Conservation (phyloP, 2,888 invertebrate species). For the Aplocera efformata region DNA sequence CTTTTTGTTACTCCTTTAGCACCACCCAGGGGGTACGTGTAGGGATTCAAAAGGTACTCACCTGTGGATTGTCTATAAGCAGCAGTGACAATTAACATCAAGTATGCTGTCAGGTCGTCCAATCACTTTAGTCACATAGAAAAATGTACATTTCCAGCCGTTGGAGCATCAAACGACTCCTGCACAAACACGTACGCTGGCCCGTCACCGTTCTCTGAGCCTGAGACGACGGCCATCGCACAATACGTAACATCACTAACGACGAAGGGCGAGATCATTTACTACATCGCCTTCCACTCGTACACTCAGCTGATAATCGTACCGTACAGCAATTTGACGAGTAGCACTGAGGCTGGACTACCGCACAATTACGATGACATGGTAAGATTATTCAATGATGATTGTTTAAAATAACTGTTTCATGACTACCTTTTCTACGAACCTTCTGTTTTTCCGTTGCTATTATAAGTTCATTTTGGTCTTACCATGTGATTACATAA, state of each 20-base stretch:
- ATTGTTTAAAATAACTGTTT: too few species aligned
- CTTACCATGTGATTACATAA: too few species aligned
- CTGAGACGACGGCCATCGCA: conserved; percentile 67
- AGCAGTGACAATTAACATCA: too few species aligned
- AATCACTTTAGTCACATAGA: too few species aligned
- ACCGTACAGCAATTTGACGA: conserved; percentile 66
- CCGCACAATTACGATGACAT: conserved; percentile 59
- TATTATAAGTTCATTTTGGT: too few species aligned
- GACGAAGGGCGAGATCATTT: conserved; percentile 46
- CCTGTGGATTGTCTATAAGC: too few species aligned
- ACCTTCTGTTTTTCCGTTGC: too few species aligned
- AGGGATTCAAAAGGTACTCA: too few species aligned
- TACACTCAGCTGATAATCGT: conserved; percentile 76
- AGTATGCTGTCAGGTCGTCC: too few species aligned
- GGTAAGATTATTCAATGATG: conserved; percentile 48
- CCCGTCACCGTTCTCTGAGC: conserved; percentile 73
- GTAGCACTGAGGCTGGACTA: conserved; percentile 27
- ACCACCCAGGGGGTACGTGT: too few species aligned
- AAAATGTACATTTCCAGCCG: conserved; percentile 52
- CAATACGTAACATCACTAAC: conserved; percentile 49
- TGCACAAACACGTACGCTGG: conserved; percentile 79
- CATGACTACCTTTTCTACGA: too few species aligned
- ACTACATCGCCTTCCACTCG: conserved; percentile 80
- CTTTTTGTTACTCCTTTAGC: too few species aligned
- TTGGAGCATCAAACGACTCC: conserved; percentile 59